Base-by-base conservation (phyloP, 2,113 vertebrate genomes). In the Colistium nudipinnis region DNA sequence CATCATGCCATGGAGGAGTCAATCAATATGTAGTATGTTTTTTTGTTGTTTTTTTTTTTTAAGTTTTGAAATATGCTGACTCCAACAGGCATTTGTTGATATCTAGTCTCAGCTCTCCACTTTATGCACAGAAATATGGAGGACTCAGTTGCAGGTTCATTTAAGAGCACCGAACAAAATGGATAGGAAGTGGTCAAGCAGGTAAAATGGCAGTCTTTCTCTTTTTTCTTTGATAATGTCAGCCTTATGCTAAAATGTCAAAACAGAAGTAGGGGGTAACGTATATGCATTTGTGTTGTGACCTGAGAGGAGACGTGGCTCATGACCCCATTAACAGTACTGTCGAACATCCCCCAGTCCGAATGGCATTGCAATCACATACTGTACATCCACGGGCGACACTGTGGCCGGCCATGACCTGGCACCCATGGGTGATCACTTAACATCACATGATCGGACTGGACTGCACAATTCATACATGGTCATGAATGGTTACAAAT, bases 381-480 rank as follows among this genome's bases (percentile, higher is more conserved):
- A 62, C 7, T 41, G 44, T 11, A 44, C 52, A 70, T 65, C 31
- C 64, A 59, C 78, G 22, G 63, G 41, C 20, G 56, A 65, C 17
- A 62, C 12, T 27, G 25, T 62, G 45, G 52, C 57, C 81, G 54
- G 35, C 72, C 33, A 8, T 62, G 75, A 74, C 49, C 75, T 38
- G 80, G 47, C 73, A 78, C 25, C 62, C 20, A 55, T 22, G 38
- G 53, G 30, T 70, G 54, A 64, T 14, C 39, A 73, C 39, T 76
- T 51, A 69, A 52, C 45, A 13, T 33, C 52, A 45, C 44, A 62
- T 66, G 39, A 62, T 48, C 53, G 49, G 24, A 38, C 62, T 51
- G 47, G 31, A 47, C 47, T 45, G 41, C 16, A 69, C 56, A 44
- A 17, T 49, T 66, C 20, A 19, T 7, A 33, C 53, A 61, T 67